Conservation (phyloP, 1,140 invertebrate species). For the Papilio dardanus region DNA sequence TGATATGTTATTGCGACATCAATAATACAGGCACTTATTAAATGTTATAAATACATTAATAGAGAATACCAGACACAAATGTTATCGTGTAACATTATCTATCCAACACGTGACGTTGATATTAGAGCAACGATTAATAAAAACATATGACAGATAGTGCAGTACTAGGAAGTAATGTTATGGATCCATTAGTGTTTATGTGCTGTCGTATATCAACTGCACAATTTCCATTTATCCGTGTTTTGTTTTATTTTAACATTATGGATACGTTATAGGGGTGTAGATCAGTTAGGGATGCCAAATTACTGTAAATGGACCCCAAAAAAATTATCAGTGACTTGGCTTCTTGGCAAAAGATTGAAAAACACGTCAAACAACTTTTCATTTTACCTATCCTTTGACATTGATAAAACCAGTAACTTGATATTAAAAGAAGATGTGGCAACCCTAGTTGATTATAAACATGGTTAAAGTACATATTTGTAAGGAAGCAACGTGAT, state of each 20-base stretch:
- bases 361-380: background rate
- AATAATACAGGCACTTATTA: background rate
- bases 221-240: background rate
- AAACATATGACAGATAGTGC: conserved; percentile 26
- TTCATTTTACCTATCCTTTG: background rate
- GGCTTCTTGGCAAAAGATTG: background rate
- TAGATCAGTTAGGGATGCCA: background rate
- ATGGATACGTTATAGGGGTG: background rate
- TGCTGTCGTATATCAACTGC: background rate
- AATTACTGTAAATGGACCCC: background rate
- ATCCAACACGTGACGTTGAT: conserved; percentile 21
- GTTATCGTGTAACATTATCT: background rate
- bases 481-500: background rate
- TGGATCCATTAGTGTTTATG: background rate
- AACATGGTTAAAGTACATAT: background rate
- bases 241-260: background rate
- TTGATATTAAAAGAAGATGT: background rate
- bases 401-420: background rate
- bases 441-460: background rate
- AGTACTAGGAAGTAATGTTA: background rate
- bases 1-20: background rate
- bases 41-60: conserved; percentile 15
- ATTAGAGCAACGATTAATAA: conserved; percentile 24
- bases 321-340: background rate
- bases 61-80: conserved; percentile 12